A percentile compares a stretch with the other conserved stretches of the same genome.
phyloP scores from a whole-genome alignment of 1,140 invertebrate genomes.

The Archivesica marissinica region DNA sequence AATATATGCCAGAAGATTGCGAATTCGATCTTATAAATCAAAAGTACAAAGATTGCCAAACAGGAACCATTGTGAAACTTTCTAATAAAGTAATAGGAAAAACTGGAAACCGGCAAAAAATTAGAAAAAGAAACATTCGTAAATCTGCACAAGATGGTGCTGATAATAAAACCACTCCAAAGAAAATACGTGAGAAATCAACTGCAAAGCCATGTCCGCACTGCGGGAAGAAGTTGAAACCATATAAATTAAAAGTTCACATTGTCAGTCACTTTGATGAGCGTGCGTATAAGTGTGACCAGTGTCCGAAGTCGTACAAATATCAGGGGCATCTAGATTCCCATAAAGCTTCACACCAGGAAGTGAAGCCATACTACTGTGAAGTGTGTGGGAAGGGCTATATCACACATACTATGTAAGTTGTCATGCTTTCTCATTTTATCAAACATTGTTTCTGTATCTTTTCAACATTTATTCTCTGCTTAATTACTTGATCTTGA shows the following conservation, averaged over 20 bases:
- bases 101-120: background rate
- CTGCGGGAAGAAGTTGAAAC: background rate
- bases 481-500: too few relatives aligned
- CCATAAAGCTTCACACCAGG: background rate
- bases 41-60: background rate
- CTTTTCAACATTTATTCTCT: too few relatives aligned
- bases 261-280: background rate
- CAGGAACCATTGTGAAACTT: too few relatives aligned
- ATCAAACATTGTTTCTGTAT: too few relatives aligned
- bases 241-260: constrained; percentile 7
- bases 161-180: background rate
- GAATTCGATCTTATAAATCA: background rate
- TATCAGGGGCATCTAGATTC: background rate
- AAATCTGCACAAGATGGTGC: background rate
- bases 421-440: too few relatives aligned
- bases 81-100: background rate
- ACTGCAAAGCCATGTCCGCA: background rate
- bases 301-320: constrained; percentile 30
- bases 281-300: background rate
- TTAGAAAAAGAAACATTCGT: background rate
- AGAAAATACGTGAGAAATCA: background rate
- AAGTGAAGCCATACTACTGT: constrained; percentile 29
- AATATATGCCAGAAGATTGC: background rate
- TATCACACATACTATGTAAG: background rate
- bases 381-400: constrained; percentile 16